These are phyloP conservation scores for Aspidoscelis tigris DNA, from an alignment of 2,113 vertebrate species.

Conservation along the genomic window DNA sequence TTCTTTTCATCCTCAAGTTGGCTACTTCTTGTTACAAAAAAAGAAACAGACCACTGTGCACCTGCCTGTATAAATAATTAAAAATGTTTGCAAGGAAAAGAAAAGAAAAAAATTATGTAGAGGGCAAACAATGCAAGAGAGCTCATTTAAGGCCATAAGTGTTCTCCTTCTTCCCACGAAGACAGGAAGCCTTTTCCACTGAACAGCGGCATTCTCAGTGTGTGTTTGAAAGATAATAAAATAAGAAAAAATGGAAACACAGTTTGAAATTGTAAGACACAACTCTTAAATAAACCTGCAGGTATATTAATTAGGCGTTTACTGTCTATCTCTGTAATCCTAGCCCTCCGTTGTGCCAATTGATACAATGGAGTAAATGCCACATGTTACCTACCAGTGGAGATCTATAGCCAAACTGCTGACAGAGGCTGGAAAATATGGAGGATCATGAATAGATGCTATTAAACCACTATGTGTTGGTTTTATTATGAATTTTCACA, in stretches of 20 bases:
- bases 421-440: too few species aligned
- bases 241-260: too few species aligned
- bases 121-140: background rate
- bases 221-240: too few species aligned
- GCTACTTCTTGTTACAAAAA: background rate
- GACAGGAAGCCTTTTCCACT: background rate
- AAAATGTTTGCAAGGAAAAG: slow-evolving; percentile 6
- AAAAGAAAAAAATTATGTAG: background rate
- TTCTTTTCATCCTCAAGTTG: background rate
- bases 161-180: background rate
- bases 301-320: background rate
- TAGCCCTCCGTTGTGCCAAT: too few species aligned
- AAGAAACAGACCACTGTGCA: background rate
- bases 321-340: too few species aligned
- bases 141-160: background rate
- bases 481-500: too few species aligned
- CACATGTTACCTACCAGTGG: too few species aligned
- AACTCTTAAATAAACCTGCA: background rate
- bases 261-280: background rate
- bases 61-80: slow-evolving; percentile 1
- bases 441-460: too few species aligned
- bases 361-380: too few species aligned
- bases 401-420: too few species aligned
- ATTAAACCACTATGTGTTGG: too few species aligned
- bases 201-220: background rate